Conservation (phyloP, 2,113 vertebrate species). For the Podarcis cretensis region DNA sequence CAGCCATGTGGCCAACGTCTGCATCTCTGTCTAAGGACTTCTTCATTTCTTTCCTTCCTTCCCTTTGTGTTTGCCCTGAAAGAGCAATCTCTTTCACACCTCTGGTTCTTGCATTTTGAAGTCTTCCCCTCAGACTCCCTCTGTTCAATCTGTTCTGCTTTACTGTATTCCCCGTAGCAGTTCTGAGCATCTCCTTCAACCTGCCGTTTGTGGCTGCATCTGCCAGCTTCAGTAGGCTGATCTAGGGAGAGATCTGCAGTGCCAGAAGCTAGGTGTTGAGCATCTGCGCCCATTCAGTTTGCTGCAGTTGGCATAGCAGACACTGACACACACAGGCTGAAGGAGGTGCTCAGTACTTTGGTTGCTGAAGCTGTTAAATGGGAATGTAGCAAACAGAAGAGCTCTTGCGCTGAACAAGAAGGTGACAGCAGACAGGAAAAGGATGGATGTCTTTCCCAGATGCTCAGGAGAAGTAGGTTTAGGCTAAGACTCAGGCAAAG, state of each 20-base stretch:
- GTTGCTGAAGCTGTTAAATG: neutral
- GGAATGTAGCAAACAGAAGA: neutral
- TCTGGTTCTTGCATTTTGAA: neutral
- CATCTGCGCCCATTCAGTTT: neutral
- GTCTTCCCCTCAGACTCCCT: neutral
- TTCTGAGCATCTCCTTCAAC: neutral
- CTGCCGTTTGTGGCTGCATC: neutral
- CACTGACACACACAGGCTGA: neutral
- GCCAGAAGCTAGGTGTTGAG: neutral
- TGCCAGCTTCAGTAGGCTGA: neutral
- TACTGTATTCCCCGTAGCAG: neutral
- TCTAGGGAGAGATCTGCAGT: neutral
- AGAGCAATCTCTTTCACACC: neutral
- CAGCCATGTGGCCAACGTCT: neutral
- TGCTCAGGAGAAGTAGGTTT: neutral
- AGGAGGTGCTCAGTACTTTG: neutral
- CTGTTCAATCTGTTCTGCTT: neutral
- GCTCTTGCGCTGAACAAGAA: neutral
- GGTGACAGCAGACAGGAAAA: neutral
- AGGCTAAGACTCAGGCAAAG: too few relatives aligned
- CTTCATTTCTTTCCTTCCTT: neutral
- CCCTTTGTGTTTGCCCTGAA: neutral
- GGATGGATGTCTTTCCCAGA: neutral
- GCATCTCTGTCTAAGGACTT: too few relatives aligned
- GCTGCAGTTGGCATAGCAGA: neutral